Conservation (phyloP, 2,113 vertebrate species). For the Ptilonorhynchus violaceus region DNA sequence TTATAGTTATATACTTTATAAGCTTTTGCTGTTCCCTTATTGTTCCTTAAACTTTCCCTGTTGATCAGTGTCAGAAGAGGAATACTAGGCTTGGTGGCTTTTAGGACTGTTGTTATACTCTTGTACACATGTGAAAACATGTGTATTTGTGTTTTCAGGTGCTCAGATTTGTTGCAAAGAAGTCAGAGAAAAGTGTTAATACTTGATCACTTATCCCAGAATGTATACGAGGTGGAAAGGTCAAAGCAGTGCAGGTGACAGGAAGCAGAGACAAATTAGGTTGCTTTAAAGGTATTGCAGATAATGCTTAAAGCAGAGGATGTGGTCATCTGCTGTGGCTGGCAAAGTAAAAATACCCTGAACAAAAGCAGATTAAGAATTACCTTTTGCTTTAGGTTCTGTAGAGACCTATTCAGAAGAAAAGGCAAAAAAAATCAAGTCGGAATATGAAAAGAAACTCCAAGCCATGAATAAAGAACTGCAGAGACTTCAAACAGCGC, state of each 20-base stretch:
- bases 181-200: neutral
- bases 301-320: neutral
- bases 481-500: conserved; percentile 92
- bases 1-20: neutral
- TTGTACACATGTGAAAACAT: neutral
- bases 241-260: neutral
- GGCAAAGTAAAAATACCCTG: neutral
- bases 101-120: neutral
- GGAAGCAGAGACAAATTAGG: neutral
- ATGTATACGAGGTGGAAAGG: neutral
- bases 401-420: conserved; percentile 93
- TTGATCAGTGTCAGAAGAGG: neutral
- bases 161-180: neutral
- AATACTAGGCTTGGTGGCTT: neutral
- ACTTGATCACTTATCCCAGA: neutral
- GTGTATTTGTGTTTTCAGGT: neutral
- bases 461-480: conserved; percentile 96
- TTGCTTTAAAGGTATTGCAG: neutral
- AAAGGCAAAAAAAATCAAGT: conserved; percentile 92
- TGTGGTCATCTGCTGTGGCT: neutral
- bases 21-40: neutral
- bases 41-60: neutral
- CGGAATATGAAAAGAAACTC: conserved; percentile 93
- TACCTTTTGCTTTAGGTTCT: conserved; percentile 76
- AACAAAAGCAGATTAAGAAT: neutral